These are phyloP conservation scores for Cheumatopsyche charites DNA, from an alignment of 1,140 invertebrate species.

Conservation along the genomic window DNA sequence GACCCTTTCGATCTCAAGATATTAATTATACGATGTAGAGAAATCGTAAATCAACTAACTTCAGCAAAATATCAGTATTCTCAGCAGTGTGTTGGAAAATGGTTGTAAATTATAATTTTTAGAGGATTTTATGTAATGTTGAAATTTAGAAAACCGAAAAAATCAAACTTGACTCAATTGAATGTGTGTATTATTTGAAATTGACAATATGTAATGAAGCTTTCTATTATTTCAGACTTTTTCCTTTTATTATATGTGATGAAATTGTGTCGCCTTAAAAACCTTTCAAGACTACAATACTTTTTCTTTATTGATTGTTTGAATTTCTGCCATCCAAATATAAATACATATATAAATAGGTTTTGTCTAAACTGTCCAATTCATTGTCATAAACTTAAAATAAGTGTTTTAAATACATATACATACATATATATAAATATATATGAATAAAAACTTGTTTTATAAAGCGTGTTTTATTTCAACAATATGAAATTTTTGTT, in stretches of 20 bases:
- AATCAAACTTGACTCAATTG: not conserved
- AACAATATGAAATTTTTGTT: not conserved
- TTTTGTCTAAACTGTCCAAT: constrained; percentile 50
- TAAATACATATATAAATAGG: constrained; percentile 46
- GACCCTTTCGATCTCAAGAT: not conserved
- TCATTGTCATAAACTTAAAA: constrained; percentile 48
- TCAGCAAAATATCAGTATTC: not conserved
- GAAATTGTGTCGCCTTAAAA: constrained; percentile 28
- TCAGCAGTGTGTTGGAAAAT: no score
- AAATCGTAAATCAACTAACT: not conserved
- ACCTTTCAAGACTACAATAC: not conserved
- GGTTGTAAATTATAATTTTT: no score
- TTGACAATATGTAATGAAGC: constrained; percentile 13
- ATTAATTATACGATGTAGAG: not conserved
- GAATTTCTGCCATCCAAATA: constrained; percentile 48
- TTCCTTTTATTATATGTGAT: not conserved
- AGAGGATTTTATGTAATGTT: constrained; percentile 1
- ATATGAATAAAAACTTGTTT: constrained; percentile 46
- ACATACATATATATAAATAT: constrained; percentile 38
- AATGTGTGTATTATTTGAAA: constrained; percentile 9
- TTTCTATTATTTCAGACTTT: not conserved
- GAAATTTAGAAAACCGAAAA: not conserved
- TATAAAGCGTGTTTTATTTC: constrained; percentile 42
- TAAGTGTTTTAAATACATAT: constrained; percentile 50
- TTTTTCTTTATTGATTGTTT: constrained; percentile 33